Evolutionary conservation across 2,113 vertebrate genomes (phyloP), one percentile per base, ranked within the genome.

Genomic region (Agapornis roseicollis): DNA sequence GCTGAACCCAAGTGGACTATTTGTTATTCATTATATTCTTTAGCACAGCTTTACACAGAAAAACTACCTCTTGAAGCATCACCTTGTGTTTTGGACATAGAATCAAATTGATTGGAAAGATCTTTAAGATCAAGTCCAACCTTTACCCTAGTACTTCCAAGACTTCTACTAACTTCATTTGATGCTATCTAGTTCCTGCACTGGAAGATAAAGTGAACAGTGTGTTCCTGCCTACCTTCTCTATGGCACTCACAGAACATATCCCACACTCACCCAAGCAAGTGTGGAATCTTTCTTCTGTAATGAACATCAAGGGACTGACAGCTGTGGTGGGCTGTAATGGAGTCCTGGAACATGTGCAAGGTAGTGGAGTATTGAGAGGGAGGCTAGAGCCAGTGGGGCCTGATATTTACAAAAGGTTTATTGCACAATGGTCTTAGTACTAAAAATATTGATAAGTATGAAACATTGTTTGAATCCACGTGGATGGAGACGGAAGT

Each of bases 351-450:
- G 63, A 8, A 28, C 23, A 13, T 7, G 11, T 31, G 17, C 0
- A 2, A 1, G 17, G 19, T 41, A 0, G 1, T 0, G 2, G 4
- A 1, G 7, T 20, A 33, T 0, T 3, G 1, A 5, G 1, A 7
- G 1, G 0, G 2, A 44, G 6, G 13, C 1, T 10, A 68, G 14
- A 5, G 7, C 11, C 5, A 6, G 5, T 15, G 50, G 11, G 17
- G 19, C 18, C 0, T 2, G 24, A 56, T 8, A 24, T 9, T 80
- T 69, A 18, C 39, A 22, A 77, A 74, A 69, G 2, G 1, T 49
- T 44, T 71, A 42, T 42, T 71, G 13, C 22, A 35, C 3, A 10
- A 3, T 17, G 61, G 3, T 7, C 9, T 60, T 29, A 37, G 10
- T 47, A 78, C 27, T 37, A 60, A 37, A 79, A 80, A 33, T 55